Conservation (phyloP, 2,888 invertebrate genomes). For the Gonocerus acuteangulatus region DNA sequence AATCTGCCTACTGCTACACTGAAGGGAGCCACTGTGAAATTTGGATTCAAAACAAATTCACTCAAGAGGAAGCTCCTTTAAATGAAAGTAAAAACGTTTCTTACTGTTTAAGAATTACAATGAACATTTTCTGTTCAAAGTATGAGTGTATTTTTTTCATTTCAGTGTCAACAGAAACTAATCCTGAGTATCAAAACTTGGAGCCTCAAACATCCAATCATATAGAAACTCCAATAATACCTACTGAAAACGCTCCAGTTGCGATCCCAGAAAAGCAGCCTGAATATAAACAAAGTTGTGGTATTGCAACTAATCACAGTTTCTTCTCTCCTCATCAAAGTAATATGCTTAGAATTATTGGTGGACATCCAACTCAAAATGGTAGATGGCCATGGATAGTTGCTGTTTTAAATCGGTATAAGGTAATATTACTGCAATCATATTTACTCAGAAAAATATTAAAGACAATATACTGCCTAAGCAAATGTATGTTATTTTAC, state of each 20-base stretch:
- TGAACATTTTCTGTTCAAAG: neutral
- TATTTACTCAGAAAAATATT: too few relatives aligned
- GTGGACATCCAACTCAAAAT: constrained; percentile 68
- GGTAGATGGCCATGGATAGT: constrained; percentile 95
- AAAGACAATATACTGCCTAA: too few relatives aligned
- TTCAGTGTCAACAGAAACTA: neutral
- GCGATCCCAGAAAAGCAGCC: neutral
- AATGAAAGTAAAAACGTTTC: constrained; percentile 3
- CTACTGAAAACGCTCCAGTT: neutral
- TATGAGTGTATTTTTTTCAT: too few relatives aligned
- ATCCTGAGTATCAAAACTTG: neutral
- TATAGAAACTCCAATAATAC: neutral
- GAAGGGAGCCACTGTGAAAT: constrained; percentile 74
- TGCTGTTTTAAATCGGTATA: constrained; percentile 74
- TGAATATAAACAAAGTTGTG: neutral
- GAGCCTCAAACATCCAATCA: neutral
- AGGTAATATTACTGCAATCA: constrained; percentile 55
- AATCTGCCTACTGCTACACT: constrained; percentile 78
- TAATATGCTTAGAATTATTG: constrained; percentile 63
- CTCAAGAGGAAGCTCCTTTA: constrained; percentile 20
- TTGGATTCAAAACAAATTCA: constrained; percentile 47
- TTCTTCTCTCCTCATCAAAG: neutral
- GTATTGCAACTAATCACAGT: constrained; percentile 3
- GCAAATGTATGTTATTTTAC: too few relatives aligned
- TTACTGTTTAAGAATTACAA: too few relatives aligned